Base-by-base conservation (phyloP, 2,113 vertebrate species). In the Chaetodon trifascialis region DNA sequence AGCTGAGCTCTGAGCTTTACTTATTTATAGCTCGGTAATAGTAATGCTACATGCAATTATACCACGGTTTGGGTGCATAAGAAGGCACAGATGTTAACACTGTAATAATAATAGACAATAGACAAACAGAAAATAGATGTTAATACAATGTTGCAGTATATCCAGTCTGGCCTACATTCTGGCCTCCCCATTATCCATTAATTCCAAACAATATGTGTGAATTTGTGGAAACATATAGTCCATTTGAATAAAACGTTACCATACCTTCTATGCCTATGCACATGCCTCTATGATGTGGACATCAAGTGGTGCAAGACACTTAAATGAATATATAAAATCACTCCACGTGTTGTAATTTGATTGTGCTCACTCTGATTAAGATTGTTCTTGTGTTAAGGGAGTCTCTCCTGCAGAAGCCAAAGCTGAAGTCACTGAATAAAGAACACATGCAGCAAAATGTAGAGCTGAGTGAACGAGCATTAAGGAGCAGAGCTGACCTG, bases 401-500 rank as follows among this genome's bases (percentile, higher is more conserved):
- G 2, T 30, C n/a, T 51, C 30, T 54, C 15, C 12, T n/a, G 21
- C 34, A 44, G 15, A 52, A 15, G 16, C 6, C 7, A 51, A 5
- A 36, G 16, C 46, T 30, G n/a, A 52, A 54, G 34, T 25, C 34
- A 46, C 23, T 30, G 11, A 51, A 52, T 40, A 52, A 69, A 44
- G 34, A 55, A 9, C 9, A 15, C 23, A 42, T 34, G 16, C 14
- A 49, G 8, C 16, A 46, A 64, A 30, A 30, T 23, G 23, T 30
- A 4, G 23, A 59, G 19, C 46, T 15, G 16, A 49, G 7, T 7
- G 44, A 62, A 47, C 5, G 2, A 55, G 38, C n/a, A 46, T 21
- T 10, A 65, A 42, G 11, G 62, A 40, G 44, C 58, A 54, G 55
- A 72, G 40, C 70, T 82, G 74, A 76, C 66, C 82, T 72, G 72